These are phyloP conservation scores for Polymixis lichenea DNA, from an alignment of 2,888 invertebrate genomes.

Conservation along the genomic window DNA sequence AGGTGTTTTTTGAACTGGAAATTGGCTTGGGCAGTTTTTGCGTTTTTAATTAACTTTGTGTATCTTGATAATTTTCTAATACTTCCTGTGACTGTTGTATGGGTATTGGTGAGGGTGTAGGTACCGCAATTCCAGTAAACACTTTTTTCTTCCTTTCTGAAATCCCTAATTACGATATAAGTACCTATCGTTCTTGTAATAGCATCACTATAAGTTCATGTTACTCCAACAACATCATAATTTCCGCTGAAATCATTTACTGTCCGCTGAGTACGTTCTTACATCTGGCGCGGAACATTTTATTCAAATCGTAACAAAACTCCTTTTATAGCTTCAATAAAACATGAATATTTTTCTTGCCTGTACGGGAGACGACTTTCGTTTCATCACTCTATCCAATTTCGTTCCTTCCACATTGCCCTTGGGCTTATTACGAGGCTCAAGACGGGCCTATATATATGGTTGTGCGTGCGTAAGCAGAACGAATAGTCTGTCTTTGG, in stretches of 20 bases:
- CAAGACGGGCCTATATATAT: slow-evolving; percentile 66
- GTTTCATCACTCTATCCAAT: slow-evolving; percentile 79
- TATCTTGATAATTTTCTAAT: too few relatives aligned
- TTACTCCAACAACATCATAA: slow-evolving; percentile 12
- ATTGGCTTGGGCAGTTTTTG: too few relatives aligned
- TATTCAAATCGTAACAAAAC: slow-evolving; percentile 65
- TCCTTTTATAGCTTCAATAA: slow-evolving; percentile 72
- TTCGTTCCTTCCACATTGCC: slow-evolving; percentile 73
- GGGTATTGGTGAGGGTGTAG: too few relatives aligned
- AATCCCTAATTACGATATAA: not conserved
- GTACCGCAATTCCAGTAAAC: too few relatives aligned
- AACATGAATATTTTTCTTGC: slow-evolving; percentile 75
- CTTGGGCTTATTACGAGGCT: slow-evolving; percentile 77
- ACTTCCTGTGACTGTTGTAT: too few relatives aligned
- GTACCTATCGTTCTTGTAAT: not conserved
- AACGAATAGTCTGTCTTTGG: slow-evolving; percentile 69
- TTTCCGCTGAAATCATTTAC: slow-evolving; percentile 56
- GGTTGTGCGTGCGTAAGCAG: slow-evolving; percentile 72
- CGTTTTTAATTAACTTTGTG: too few relatives aligned
- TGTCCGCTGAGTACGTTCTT: slow-evolving; percentile 36
- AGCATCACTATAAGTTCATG: not conserved
- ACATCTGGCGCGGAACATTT: slow-evolving; percentile 58
- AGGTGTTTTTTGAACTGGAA: too few relatives aligned
- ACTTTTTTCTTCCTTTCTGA: not conserved
- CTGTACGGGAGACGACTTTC: slow-evolving; percentile 66